These are phyloP conservation scores for Ceyx melanurus DNA, from an alignment of 2,113 vertebrate species.

Conservation along the genomic window DNA sequence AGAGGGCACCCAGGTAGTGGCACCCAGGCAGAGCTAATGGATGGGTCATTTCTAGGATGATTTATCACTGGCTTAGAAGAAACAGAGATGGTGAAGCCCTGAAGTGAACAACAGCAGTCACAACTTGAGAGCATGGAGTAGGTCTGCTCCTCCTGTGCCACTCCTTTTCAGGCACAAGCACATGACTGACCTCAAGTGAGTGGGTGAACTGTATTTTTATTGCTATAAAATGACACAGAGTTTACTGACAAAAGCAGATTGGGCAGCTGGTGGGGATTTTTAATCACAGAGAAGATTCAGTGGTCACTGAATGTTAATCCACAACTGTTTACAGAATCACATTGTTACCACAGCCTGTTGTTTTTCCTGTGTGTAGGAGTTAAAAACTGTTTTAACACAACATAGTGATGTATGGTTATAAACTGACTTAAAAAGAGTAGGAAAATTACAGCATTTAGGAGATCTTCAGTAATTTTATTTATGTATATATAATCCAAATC, in stretches of 20 bases:
- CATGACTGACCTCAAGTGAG: background rate
- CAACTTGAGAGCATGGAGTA: background rate
- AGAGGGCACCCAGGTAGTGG: no score
- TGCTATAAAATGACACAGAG: background rate
- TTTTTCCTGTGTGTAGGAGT: background rate
- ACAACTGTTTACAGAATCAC: background rate
- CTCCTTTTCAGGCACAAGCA: background rate
- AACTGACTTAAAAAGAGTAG: background rate
- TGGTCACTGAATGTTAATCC: conserved; percentile 34
- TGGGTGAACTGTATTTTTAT: background rate
- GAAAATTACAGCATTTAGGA: background rate
- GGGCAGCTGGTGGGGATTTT: conserved; percentile 19
- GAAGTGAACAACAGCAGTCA: background rate
- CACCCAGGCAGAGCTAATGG: background rate
- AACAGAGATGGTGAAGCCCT: background rate
- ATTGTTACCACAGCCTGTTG: background rate
- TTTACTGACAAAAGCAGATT: conserved; percentile 26
- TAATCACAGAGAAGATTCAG: conserved; percentile 25
- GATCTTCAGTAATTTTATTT: background rate
- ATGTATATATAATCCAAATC: background rate
- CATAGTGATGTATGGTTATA: background rate
- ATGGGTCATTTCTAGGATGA: fast-evolving
- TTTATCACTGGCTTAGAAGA: background rate
- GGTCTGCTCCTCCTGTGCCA: background rate
- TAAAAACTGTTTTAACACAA: background rate